Base-by-base conservation (phyloP, 2,797 vertebrate species). In the Hemitrygon akajei region DNA sequence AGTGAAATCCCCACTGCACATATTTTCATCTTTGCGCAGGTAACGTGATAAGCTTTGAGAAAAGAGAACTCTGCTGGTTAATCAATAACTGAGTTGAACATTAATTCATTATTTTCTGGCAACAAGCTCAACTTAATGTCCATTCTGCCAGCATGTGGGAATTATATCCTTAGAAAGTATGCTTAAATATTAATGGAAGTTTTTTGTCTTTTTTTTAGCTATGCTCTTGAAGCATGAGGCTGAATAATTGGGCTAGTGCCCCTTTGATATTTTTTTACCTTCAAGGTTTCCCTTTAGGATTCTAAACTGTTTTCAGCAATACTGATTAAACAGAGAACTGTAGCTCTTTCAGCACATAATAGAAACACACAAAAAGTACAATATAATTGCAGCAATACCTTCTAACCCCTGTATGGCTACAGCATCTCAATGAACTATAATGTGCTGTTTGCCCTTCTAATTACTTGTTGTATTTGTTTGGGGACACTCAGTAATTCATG, bases 11-110 rank as follows among this genome's bases (percentile, higher is more conserved):
- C 98, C 98, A 94, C 97, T 98, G 96, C 97, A 98, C 96, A 97
- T 98, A 96, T 98, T 98, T 97, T 97, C 98, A 96, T 98, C 97
- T 16, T 94, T 98, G 95, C 97, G 97, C 97, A 98, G 98, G 98
- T 98, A 96, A 95, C 80, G 71, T 93, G 22, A 12, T 27, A 58
- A 76, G 9, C 37, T 56, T 73, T 7, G 18, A 25, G 37, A 76
- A n/a, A 93, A 37, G 5, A 40, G 7, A 73, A 56, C 22, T 76
- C 25, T 40, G 12, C 22, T 75, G 7, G 25, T 7, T 81, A 37
- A 76, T 56, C 56, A 47, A 40, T 75, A 14, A 76, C 14, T 16
- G 40, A 73, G 18, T 37, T 56, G 69, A 40, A 20, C 18, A 66
- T 37, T 69, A 20, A 69, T 89, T 66, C 10, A 37, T 69, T 20